Evolutionary conservation across 2,888 invertebrate genomes (phyloP).

Genomic region (Acrobeloides nanus): DNA sequence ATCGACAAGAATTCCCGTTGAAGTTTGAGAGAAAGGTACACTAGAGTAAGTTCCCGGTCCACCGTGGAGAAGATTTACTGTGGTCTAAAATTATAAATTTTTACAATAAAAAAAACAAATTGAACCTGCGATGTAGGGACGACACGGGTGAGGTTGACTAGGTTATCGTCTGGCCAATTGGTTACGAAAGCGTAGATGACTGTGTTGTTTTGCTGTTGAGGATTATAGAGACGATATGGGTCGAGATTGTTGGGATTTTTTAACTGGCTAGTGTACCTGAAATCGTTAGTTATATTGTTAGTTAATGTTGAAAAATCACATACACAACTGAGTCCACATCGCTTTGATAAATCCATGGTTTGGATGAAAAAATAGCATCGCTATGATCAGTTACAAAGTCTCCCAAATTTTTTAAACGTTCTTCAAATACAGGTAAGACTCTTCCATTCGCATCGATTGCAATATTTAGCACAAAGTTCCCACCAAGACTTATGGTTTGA

Average conservation of each 20-base stretch:
- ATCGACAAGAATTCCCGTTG: no score
- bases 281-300: slow-evolving; percentile 53
- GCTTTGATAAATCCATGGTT: slow-evolving; percentile 58
- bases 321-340: no score
- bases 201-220: slow-evolving; percentile 32
- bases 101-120: no score
- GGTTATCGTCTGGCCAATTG: slow-evolving; percentile 19
- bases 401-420: slow-evolving; percentile 56
- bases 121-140: slow-evolving; percentile 29
- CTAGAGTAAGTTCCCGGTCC: no score
- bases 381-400: slow-evolving; percentile 54
- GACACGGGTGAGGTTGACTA: slow-evolving; percentile 29
- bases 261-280: slow-evolving; percentile 35
- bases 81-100: no score
- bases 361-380: slow-evolving; percentile 56
- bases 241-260: slow-evolving; percentile 9
- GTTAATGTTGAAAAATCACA: slow-evolving; percentile 59
- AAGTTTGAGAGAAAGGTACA: no score
- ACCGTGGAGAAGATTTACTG: no score
- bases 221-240: slow-evolving; percentile 13
- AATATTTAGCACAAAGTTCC: slow-evolving; percentile 51
- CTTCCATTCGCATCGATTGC: slow-evolving; percentile 57
- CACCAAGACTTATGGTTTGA: slow-evolving; percentile 46
- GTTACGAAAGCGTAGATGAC: slow-evolving; percentile 46
- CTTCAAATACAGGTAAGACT: slow-evolving; percentile 57